These are phyloP conservation scores for Solenopsis fugax DNA, from an alignment of 1,140 invertebrate genomes.

Conservation along the genomic window DNA sequence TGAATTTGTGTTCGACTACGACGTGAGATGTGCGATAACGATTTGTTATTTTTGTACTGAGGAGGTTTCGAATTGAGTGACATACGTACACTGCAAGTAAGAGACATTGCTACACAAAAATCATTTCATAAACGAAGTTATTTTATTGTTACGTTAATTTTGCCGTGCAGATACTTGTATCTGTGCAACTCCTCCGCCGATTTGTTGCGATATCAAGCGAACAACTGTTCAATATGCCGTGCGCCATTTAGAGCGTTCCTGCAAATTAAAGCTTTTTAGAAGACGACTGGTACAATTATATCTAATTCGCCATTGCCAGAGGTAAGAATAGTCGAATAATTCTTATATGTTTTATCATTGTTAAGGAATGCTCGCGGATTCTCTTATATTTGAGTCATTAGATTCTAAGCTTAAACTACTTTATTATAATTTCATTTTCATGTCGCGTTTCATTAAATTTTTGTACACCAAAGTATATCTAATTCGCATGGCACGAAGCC, in stretches of 20 bases:
- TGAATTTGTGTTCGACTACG: constrained; percentile 98
- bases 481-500: too few species aligned
- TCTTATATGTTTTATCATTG: neutral
- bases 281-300: constrained; percentile 88
- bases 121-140: constrained; percentile 84
- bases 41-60: constrained; percentile 98
- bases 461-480: too few species aligned
- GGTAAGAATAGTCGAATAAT: constrained; percentile 73
- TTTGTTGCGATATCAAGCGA: constrained; percentile 98
- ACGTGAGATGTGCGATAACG: constrained; percentile 97
- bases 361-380: too few species aligned
- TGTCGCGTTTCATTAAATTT: too few species aligned
- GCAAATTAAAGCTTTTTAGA: constrained; percentile 97
- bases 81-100: constrained; percentile 87
- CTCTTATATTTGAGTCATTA: too few species aligned
- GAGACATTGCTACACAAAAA: neutral
- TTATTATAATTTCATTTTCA: too few species aligned
- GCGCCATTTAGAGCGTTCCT: constrained; percentile 98
- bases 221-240: constrained; percentile 99
- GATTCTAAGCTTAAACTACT: too few species aligned
- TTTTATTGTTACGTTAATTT: constrained; percentile 92
- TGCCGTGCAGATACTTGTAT: constrained; percentile 98
- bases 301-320: constrained; percentile 86
- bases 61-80: constrained; percentile 94
- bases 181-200: constrained; percentile 96